phyloP scores from a whole-genome alignment of 2,888 invertebrate species.

The Andrena bucephala region DNA sequence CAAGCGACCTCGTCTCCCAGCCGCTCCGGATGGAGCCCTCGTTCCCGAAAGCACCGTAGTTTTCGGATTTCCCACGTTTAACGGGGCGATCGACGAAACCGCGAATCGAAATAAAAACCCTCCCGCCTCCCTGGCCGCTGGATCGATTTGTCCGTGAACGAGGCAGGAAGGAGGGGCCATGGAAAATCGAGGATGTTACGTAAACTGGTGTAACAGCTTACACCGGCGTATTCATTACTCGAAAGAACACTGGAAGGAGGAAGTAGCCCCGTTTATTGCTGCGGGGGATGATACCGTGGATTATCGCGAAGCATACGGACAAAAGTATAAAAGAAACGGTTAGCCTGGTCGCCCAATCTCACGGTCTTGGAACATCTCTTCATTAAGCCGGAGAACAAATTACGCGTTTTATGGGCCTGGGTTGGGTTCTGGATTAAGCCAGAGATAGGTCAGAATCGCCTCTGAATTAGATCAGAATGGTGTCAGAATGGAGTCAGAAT shows the following conservation, averaged over 20 bases:
- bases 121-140: not conserved
- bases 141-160: not conserved
- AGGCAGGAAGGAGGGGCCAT: not conserved
- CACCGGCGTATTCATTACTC: not conserved
- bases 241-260: not conserved
- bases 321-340: not conserved
- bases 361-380: not conserved
- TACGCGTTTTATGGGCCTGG: not conserved
- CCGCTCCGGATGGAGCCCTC: conserved; percentile 19
- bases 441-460: not conserved
- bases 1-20: conserved; percentile 4
- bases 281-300: not conserved
- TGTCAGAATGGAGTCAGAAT: conserved; percentile 2
- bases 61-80: conserved; percentile 21
- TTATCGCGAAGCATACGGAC: not conserved
- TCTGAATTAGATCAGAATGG: conserved; percentile 2
- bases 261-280: not conserved
- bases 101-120: conserved; percentile 32
- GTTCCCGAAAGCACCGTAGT: conserved; percentile 33
- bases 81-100: conserved; percentile 32
- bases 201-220: not conserved
- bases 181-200: not conserved
- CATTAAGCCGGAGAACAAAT: not conserved
- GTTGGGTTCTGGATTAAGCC: not conserved
- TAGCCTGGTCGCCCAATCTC: too few relatives aligned